These are phyloP conservation scores for Melanotaenia parkinsoni DNA, from an alignment of 2,797 vertebrate species.

Conservation along the genomic window DNA sequence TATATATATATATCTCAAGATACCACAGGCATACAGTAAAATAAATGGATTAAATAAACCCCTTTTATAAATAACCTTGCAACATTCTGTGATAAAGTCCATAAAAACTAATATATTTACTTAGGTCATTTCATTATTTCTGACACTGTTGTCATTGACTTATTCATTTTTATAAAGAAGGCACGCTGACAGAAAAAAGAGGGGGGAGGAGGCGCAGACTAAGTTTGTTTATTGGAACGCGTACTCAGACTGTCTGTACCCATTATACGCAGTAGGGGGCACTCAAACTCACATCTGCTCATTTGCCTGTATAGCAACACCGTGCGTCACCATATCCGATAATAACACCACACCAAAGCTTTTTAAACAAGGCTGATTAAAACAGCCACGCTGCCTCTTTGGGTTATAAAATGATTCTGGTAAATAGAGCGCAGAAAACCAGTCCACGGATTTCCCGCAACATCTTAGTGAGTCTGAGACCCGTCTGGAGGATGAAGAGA, in stretches of 20 bases:
- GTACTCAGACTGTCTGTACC: background rate
- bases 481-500: conserved; percentile 22
- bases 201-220: background rate
- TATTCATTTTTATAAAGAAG: background rate
- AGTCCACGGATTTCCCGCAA: background rate
- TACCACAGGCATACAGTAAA: background rate
- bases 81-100: background rate
- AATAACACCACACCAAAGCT: conserved; percentile 37
- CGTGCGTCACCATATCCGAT: conserved; percentile 45
- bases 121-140: background rate
- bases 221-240: conserved; percentile 10
- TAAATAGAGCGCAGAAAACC: background rate
- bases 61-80: background rate
- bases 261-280: conserved; percentile 66
- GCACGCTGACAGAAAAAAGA: background rate
- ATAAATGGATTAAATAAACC: background rate
- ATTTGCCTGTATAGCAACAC: conserved; percentile 27
- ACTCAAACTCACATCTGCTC: conserved; percentile 35
- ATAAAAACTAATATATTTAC: background rate
- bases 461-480: background rate
- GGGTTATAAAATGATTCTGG: background rate
- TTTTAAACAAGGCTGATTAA: conserved; percentile 15
- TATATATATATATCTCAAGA: too few relatives aligned
- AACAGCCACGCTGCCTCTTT: background rate
- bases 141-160: background rate